Evolutionary conservation across 2,797 vertebrate species (phyloP).

Genomic region (Bucorvus abyssinicus): DNA sequence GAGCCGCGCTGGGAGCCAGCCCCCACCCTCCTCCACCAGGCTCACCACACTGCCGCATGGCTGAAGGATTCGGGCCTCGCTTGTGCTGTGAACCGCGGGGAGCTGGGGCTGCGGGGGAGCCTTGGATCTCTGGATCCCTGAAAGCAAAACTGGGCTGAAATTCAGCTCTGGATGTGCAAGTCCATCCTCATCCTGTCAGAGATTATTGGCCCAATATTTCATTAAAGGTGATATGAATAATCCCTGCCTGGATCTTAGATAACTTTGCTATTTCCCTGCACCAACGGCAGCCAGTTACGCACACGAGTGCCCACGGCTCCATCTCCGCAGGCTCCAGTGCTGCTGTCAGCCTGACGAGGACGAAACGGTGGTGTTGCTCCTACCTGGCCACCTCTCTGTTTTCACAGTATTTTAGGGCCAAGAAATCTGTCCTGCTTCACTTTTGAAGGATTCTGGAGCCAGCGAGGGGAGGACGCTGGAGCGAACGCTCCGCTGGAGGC

Average conservation of each 20-base stretch:
- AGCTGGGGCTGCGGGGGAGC: background rate
- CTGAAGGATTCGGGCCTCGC: background rate
- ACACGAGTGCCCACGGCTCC: fast-evolving
- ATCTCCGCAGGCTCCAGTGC: background rate
- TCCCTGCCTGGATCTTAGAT: background rate
- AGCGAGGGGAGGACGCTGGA: background rate
- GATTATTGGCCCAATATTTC: background rate
- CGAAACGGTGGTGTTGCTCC: background rate
- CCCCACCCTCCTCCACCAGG: background rate
- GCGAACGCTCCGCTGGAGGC: background rate
- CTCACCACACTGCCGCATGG: background rate
- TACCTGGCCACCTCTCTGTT: background rate
- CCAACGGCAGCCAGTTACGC: background rate
- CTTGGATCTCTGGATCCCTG: background rate
- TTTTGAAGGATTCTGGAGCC: background rate
- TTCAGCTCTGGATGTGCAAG: background rate
- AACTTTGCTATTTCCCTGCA: background rate
- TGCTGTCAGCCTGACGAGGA: background rate
- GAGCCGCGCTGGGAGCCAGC: background rate
- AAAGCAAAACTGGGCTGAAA: background rate
- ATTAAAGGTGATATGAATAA: background rate
- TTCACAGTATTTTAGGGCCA: background rate
- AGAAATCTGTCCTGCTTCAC: background rate
- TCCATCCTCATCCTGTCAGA: background rate
- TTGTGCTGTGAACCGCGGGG: no score